These are phyloP conservation scores for Fregetta grallaria DNA, from an alignment of 2,113 vertebrate genomes.

Conservation along the genomic window DNA sequence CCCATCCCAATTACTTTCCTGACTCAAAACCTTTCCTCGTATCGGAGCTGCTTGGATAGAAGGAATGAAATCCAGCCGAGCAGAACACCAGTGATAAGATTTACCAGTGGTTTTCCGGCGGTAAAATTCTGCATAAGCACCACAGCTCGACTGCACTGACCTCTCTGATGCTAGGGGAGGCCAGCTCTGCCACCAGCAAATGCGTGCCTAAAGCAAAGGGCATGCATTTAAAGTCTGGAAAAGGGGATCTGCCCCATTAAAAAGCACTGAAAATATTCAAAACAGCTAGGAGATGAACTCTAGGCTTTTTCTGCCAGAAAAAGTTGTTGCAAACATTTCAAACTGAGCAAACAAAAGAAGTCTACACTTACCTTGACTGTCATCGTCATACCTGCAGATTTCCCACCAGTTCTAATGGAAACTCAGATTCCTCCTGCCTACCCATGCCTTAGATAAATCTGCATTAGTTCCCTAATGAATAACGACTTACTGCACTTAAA, in stretches of 20 bases:
- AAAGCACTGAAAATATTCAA: background rate
- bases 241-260: background rate
- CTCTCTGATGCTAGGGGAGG: background rate
- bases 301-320: background rate
- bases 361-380: background rate
- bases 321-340: background rate
- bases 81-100: background rate
- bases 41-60: background rate
- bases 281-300: background rate
- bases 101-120: rapidly evolving
- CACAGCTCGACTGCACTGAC: background rate
- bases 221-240: background rate
- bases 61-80: background rate
- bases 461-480: background rate
- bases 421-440: background rate
- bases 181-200: background rate
- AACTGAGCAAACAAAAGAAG: background rate
- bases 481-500: background rate
- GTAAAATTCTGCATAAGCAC: background rate
- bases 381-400: background rate
- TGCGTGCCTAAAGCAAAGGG: background rate
- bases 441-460: background rate
- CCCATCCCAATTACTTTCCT: background rate
- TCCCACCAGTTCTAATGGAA: background rate
- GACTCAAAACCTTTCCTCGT: background rate